Conservation (phyloP, 2,888 invertebrate species). For the Aethes cnicana region DNA sequence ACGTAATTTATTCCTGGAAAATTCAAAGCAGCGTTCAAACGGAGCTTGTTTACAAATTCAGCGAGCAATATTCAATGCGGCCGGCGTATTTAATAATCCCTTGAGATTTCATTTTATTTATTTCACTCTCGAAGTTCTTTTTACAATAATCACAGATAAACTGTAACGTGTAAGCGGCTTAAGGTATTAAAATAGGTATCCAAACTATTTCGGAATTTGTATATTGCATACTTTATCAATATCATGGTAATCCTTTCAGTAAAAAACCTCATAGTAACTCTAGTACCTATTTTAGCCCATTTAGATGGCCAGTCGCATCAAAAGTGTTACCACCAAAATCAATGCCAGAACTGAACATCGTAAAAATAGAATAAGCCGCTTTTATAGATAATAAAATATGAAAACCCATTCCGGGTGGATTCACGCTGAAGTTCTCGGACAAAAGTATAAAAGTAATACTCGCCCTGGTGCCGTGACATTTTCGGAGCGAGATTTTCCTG, state of each 20-base stretch:
- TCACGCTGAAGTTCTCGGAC: slow-evolving; percentile 36
- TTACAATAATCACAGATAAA: too few relatives aligned
- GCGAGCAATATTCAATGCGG: slow-evolving; percentile 16
- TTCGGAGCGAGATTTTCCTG: slow-evolving; percentile 47
- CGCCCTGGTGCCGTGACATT: slow-evolving; percentile 53
- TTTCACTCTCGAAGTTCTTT: too few relatives aligned
- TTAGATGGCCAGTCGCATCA: neutral
- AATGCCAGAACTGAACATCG: slow-evolving; percentile 15
- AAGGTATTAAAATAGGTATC: too few relatives aligned
- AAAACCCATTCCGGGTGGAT: slow-evolving; percentile 39
- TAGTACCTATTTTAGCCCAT: too few relatives aligned
- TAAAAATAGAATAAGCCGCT: slow-evolving; percentile 19
- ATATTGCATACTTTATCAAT: too few relatives aligned
- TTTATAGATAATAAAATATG: slow-evolving; percentile 34
- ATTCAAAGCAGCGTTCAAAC: slow-evolving; percentile 29
- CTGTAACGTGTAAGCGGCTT: too few relatives aligned
- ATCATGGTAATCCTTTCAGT: too few relatives aligned
- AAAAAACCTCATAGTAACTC: too few relatives aligned
- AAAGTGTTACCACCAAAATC: slow-evolving; percentile 13
- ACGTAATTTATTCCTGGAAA: slow-evolving; percentile 53
- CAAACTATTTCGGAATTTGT: too few relatives aligned
- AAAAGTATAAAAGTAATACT: slow-evolving; percentile 49
- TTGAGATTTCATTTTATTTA: slow-evolving; percentile 20
- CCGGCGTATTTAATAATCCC: slow-evolving; percentile 24
- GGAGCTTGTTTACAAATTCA: slow-evolving; percentile 28